Conservation (phyloP, 2,888 invertebrate species). For the Myopa tessellatipennis region DNA sequence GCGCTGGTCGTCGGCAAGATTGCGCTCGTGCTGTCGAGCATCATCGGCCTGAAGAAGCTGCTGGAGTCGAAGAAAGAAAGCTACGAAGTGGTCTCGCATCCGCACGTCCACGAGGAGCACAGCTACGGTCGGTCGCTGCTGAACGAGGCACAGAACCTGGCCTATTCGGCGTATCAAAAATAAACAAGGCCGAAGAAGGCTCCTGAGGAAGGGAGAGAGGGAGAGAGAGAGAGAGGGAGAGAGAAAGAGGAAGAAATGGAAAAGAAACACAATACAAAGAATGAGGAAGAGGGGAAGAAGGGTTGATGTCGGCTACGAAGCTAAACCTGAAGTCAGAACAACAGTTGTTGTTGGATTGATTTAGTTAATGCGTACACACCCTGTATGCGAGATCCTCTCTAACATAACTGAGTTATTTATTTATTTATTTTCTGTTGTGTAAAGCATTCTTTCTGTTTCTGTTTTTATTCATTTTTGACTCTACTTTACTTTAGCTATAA, state of each 20-base stretch:
- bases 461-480: not conserved
- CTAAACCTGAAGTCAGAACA: too few relatives aligned
- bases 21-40: conserved; percentile 80
- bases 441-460: not conserved
- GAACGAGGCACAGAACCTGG: conserved; percentile 75
- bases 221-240: conserved; percentile 3
- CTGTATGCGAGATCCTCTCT: too few relatives aligned
- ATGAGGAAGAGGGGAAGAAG: not conserved
- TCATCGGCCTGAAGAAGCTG: conserved; percentile 80
- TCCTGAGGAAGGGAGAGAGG: conserved; percentile 28
- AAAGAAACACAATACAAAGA: too few relatives aligned
- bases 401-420: not conserved
- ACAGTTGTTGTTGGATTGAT: too few relatives aligned
- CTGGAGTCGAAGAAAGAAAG: conserved; percentile 79
- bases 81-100: conserved; percentile 82
- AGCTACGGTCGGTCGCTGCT: conserved; percentile 76
- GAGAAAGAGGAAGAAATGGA: not conserved
- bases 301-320: not conserved
- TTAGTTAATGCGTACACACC: too few relatives aligned
- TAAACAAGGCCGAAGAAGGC: conserved; percentile 37
- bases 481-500: too few relatives aligned
- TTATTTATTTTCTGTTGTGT: not conserved
- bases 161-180: conserved; percentile 74
- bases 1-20: conserved; percentile 86
- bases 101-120: conserved; percentile 73